Percentiles rank a stretch among this genome's conserved stretches.
These are phyloP conservation scores for Drosophila robusta DNA, from an alignment of 2,888 invertebrate genomes.

Conservation along the genomic window DNA sequence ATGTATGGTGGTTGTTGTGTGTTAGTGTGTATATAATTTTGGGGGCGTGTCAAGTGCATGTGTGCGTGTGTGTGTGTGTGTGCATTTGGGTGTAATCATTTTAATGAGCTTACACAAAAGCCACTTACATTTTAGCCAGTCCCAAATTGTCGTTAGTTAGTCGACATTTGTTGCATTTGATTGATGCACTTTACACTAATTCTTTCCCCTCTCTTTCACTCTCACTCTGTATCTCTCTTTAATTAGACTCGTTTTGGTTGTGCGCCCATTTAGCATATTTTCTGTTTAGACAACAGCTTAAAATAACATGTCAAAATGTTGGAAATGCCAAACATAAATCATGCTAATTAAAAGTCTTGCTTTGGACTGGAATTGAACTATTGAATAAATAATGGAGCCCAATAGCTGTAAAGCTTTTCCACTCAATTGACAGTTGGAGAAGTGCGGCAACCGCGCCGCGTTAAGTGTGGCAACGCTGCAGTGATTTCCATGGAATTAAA, in stretches of 20 bases:
- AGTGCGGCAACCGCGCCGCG: not conserved
- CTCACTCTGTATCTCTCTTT: conserved; percentile 9
- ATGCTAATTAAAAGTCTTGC: conserved; percentile 58
- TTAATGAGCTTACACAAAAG: conserved; percentile 77
- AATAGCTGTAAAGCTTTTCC: conserved; percentile 8
- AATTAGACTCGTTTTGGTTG: conserved; percentile 45
- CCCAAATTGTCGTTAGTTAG: conserved; percentile 46
- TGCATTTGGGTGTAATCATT: conserved; percentile 64
- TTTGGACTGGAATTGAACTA: conserved; percentile 13
- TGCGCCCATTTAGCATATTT: conserved; percentile 28
- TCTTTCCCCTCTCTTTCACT: not conserved
- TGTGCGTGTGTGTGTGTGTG: conserved; percentile 17
- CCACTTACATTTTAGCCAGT: conserved; percentile 58
- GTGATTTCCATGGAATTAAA: no score
- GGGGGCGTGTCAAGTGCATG: conserved; percentile 38
- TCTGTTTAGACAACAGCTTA: conserved; percentile 36
- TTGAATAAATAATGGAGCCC: conserved; percentile 21
- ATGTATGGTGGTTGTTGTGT: conserved; percentile 6
- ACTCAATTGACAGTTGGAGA: conserved; percentile 20
- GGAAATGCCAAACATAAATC: conserved; percentile 44
- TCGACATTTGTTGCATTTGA: conserved; percentile 51
- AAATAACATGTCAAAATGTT: conserved; percentile 29
- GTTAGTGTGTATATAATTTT: conserved; percentile 23
- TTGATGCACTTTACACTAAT: conserved; percentile 59
- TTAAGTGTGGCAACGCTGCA: conserved; percentile 7